A percentile compares a stretch with the other conserved stretches of the same genome.
Conservation (phyloP, 2,113 vertebrate species). For the Dipodomys spectabilis region DNA sequence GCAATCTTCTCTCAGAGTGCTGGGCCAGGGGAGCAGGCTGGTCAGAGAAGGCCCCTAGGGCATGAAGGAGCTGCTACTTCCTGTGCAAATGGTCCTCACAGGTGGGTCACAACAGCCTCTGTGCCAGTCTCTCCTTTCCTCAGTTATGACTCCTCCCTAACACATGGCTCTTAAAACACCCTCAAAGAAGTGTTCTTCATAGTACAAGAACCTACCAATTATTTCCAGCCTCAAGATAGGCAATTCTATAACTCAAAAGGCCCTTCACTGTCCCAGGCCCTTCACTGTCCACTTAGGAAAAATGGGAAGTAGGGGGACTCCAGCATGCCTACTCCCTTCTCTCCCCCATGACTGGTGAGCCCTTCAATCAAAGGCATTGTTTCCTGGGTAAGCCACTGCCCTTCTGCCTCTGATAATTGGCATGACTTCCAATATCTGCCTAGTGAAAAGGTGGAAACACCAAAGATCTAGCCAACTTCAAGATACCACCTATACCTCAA, state of each 20-base stretch:
- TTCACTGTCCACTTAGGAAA: not conserved
- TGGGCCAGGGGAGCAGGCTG: not conserved
- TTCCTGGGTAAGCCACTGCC: not conserved
- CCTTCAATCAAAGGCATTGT: not conserved
- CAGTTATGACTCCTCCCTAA: not conserved
- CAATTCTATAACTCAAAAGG: not conserved
- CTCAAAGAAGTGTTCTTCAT: not conserved
- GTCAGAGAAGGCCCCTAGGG: not conserved
- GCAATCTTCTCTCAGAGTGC: conserved; percentile 67
- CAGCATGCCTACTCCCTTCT: not conserved
- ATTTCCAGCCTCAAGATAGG: conserved; percentile 3
- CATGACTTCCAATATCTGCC: not conserved
- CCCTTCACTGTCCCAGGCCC: not conserved
- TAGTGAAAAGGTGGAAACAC: not conserved
- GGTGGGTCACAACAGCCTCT: not conserved
- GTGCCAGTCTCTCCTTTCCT: not conserved
- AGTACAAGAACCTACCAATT: not conserved
- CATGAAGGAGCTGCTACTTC: not conserved
- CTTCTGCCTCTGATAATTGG: not conserved
- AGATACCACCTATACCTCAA: conserved; percentile 10
- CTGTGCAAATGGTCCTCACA: not conserved
- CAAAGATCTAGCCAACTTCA: not conserved
- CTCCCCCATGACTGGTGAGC: not conserved
- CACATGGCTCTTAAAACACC: not conserved
- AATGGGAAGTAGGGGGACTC: not conserved